Base-by-base conservation (phyloP, 2,888 invertebrate genomes). In the Melanotus villosus region DNA sequence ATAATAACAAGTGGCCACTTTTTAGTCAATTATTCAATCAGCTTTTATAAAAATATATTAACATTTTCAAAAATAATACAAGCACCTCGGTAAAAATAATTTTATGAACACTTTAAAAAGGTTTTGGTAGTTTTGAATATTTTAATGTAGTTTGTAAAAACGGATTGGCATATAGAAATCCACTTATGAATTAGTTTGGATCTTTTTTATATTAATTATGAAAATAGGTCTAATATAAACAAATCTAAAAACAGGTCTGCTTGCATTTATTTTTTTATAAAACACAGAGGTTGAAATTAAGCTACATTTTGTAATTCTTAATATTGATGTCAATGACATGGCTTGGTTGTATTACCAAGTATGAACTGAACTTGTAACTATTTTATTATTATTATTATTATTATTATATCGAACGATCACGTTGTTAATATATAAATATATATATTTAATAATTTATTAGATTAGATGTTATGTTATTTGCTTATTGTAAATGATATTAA, bases 401-500 rank as follows among this genome's bases (percentile, higher is more conserved):
- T n/a, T n/a, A 7, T 3, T 26, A 26, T 52, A 52, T 52, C 26
- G n/a, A 52, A 50, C 12, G 32, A 52, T 56, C 36, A 65, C 34
- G 54, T 65, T 65, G 65, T 65, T 65, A 59, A 65, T 58, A 57
- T 65, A 36, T 34, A 43, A n/a, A n/a, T n/a, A n/a, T 32, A 60
- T 19, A 60, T 45, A 59, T 58, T 50, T 50, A 58, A 65, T 65
- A 58, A 65, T 65, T 65, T 58, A 57, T 65, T 65, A 65, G 65
- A 58, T 7, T 65, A 65, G 56, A 38, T 32, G 23, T 65, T 65
- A 57, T 57, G 57, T 65, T 65, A 56, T 50, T 58, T 65, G 65
- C 65, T 65, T 65, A 60, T 45, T 45, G 50, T 65, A 57, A 32
- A 65, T 65, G 32, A 57, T 65, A 65, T 57, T 57, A 65, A 56